Percentiles rank a stretch among this genome's conserved stretches.
Conservation (phyloP, 2,888 invertebrate species). For the Agrochola lota region DNA sequence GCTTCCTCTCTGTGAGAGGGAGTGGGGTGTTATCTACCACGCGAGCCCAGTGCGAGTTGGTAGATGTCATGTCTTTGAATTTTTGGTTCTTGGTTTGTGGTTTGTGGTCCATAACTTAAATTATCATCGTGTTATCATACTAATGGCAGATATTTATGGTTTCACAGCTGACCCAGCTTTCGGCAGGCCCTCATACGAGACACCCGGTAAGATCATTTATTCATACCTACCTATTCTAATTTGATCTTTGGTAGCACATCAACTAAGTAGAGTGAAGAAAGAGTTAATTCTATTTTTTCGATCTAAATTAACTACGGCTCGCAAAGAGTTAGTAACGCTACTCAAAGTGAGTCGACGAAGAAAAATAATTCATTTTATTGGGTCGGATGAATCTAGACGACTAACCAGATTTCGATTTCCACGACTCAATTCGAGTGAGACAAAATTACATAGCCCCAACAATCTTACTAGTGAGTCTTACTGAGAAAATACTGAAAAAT, state of each 20-base stretch:
- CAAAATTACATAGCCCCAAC: too few species aligned
- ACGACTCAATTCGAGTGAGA: too few species aligned
- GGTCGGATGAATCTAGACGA: not conserved
- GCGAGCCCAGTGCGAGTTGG: too few species aligned
- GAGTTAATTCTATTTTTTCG: too few species aligned
- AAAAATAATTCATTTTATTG: not conserved
- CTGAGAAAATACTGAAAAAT: not conserved
- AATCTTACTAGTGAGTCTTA: not conserved
- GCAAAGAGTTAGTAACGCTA: too few species aligned
- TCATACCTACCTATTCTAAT: not conserved
- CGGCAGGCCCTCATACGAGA: slow-evolving; percentile 12
- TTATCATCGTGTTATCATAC: too few species aligned
- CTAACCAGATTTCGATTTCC: too few species aligned
- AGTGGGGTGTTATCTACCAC: too few species aligned
- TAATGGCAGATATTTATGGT: slow-evolving; percentile 11
- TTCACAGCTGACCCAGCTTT: slow-evolving; percentile 65
- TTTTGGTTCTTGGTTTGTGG: too few species aligned
- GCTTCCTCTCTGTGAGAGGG: too few species aligned
- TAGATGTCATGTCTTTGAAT: too few species aligned
- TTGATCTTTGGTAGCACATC: not conserved
- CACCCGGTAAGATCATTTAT: slow-evolving; percentile 25
- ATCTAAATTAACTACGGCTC: not conserved
- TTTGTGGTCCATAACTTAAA: too few species aligned
- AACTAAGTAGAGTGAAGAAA: not conserved
- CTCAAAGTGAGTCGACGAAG: not conserved